A percentile compares a stretch with the other conserved stretches of the same genome.
phyloP scores from a whole-genome alignment of 2,888 invertebrate species.

The Anodontia alba region DNA sequence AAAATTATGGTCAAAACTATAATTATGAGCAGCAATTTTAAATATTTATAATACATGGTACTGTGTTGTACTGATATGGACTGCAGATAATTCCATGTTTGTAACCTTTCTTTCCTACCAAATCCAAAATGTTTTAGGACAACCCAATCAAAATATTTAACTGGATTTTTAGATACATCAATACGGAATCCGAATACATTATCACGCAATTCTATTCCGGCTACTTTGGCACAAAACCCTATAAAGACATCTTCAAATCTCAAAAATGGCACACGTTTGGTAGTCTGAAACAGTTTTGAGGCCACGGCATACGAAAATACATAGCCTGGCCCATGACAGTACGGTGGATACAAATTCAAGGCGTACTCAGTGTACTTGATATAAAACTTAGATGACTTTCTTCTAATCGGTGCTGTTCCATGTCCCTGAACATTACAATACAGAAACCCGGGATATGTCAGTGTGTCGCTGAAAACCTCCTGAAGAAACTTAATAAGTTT shows the following conservation, averaged over 20 bases:
- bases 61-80: too few relatives aligned
- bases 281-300: constrained; percentile 49
- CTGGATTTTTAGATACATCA: not conserved
- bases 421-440: constrained; percentile 66
- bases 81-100: too few relatives aligned
- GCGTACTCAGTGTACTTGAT: constrained; percentile 63
- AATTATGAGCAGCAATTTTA: too few relatives aligned
- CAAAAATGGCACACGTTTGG: constrained; percentile 57
- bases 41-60: too few relatives aligned
- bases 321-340: constrained; percentile 74
- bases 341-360: constrained; percentile 67
- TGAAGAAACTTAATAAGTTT: constrained; percentile 85
- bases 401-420: constrained; percentile 49
- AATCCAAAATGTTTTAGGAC: not conserved
- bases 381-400: constrained; percentile 66
- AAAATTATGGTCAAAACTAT: too few relatives aligned
- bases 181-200: not conserved
- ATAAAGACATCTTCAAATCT: constrained; percentile 80
- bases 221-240: constrained; percentile 64
- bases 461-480: constrained; percentile 32
- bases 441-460: constrained; percentile 36
- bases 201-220: constrained; percentile 38
- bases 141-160: not conserved
- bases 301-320: constrained; percentile 59
- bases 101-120: not conserved